Evolutionary conservation across 2,797 vertebrate species (phyloP).

Genomic region (Sternotherus odoratus): DNA sequence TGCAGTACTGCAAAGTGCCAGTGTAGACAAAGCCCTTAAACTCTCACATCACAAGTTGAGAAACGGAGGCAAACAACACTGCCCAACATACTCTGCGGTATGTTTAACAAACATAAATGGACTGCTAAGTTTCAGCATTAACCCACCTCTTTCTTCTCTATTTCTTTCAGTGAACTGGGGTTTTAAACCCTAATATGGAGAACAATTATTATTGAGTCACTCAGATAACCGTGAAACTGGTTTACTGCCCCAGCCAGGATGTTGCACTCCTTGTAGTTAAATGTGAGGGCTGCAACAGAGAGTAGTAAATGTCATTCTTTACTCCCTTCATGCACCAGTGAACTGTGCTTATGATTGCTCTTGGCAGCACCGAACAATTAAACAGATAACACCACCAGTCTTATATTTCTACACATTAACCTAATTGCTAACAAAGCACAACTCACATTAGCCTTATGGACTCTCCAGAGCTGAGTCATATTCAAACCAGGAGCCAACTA

Average conservation of each 20-base stretch:
- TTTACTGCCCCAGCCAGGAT: slow-evolving; percentile 63
- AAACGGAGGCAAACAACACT: not conserved
- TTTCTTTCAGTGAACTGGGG: slow-evolving; percentile 17
- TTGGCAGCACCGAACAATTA: slow-evolving; percentile 67
- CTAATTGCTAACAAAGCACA: slow-evolving; percentile 76
- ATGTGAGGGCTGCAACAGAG: slow-evolving; percentile 58
- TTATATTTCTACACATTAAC: slow-evolving; percentile 79
- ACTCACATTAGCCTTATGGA: slow-evolving; percentile 55
- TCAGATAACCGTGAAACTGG: slow-evolving; percentile 39
- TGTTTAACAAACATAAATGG: not conserved
- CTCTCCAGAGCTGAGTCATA: slow-evolving; percentile 75
- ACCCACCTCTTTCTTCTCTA: not conserved
- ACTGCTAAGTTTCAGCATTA: not conserved
- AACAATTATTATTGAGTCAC: slow-evolving; percentile 51
- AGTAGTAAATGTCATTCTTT: slow-evolving; percentile 44
- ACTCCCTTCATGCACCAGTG: slow-evolving; percentile 14
- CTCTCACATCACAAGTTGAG: not conserved
- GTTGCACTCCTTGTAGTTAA: slow-evolving; percentile 47
- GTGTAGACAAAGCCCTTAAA: too few relatives aligned
- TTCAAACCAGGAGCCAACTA: slow-evolving; percentile 67
- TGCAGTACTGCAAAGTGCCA: too few relatives aligned
- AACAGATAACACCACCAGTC: slow-evolving; percentile 75
- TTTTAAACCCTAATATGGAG: slow-evolving; percentile 35
- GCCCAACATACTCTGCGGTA: not conserved
- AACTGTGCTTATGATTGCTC: slow-evolving; percentile 44